Evolutionary conservation across 2,113 vertebrate species (phyloP).

Genomic region (Odontophorus gujanensis): DNA sequence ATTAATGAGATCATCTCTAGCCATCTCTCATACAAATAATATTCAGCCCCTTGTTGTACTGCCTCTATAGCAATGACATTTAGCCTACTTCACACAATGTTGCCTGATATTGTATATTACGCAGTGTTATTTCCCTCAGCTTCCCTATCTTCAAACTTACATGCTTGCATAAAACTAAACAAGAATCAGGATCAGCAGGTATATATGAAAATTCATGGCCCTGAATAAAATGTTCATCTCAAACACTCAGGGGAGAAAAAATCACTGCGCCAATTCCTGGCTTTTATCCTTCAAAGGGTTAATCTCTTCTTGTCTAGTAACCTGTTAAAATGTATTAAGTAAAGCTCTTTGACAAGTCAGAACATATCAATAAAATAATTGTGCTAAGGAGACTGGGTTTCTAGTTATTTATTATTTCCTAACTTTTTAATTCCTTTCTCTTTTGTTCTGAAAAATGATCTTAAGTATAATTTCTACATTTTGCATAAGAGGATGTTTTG

Average conservation of each 20-base stretch:
- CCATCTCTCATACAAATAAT: conserved; percentile 24
- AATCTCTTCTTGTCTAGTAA: conserved; percentile 22
- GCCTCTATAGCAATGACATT: conserved; percentile 45
- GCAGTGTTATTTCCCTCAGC: conserved; percentile 38
- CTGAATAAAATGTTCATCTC: not conserved
- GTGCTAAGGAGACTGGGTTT: conserved; percentile 3
- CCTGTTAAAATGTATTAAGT: conserved; percentile 15
- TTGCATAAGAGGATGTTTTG: conserved; percentile 19
- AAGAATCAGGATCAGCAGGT: conserved; percentile 22
- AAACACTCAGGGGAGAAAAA: not conserved
- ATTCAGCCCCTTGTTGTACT: conserved; percentile 37
- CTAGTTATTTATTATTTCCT: conserved; percentile 37
- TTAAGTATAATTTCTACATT: not conserved
- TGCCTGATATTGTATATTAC: conserved; percentile 42
- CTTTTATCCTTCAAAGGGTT: conserved; percentile 10
- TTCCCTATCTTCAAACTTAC: not conserved
- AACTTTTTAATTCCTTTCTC: not conserved
- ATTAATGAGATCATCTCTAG: conserved; percentile 56
- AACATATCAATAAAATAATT: conserved; percentile 43
- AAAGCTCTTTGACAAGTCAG: not conserved
- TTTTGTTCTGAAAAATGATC: conserved; percentile 10
- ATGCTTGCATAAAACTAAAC: not conserved
- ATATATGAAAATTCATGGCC: conserved; percentile 47
- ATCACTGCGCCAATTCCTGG: not conserved
- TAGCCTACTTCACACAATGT: conserved; percentile 30